phyloP scores from a whole-genome alignment of 2,888 invertebrate genomes.

The Leucophenga maculata region DNA sequence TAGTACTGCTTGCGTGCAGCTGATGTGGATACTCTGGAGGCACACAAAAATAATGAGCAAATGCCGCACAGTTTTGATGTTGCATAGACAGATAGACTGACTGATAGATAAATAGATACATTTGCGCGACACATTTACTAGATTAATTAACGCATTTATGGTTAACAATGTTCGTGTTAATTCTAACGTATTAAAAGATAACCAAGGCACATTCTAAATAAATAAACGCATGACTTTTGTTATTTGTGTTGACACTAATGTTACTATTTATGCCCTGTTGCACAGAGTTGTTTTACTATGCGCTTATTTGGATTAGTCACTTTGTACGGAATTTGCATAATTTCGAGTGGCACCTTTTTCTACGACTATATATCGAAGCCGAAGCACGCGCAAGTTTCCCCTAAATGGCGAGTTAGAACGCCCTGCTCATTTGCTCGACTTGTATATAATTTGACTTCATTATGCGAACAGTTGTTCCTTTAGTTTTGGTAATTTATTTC shows the following conservation, averaged over 20 bases:
- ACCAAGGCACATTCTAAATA: slow-evolving; percentile 56
- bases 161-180: slow-evolving; percentile 72
- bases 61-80: no score
- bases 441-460: slow-evolving; percentile 62
- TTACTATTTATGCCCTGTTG: slow-evolving; percentile 53
- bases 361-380: neutral
- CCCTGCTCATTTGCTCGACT: slow-evolving; percentile 52
- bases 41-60: no score
- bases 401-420: slow-evolving; percentile 36
- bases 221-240: slow-evolving; percentile 43
- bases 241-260: slow-evolving; percentile 62
- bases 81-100: no score
- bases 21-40: no score
- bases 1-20: no score
- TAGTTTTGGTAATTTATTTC: slow-evolving; percentile 71
- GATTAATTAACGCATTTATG: slow-evolving; percentile 71
- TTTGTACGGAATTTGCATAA: slow-evolving; percentile 59
- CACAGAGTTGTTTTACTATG: slow-evolving; percentile 31
- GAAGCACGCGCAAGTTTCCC: neutral
- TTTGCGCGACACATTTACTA: slow-evolving; percentile 55
- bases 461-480: slow-evolving; percentile 70
- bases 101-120: slow-evolving; percentile 28
- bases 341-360: slow-evolving; percentile 38
- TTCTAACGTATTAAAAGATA: slow-evolving; percentile 72
- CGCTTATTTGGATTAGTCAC: slow-evolving; percentile 11